Base-by-base conservation (phyloP, 2,113 vertebrate species). In the Lepus americanus region DNA sequence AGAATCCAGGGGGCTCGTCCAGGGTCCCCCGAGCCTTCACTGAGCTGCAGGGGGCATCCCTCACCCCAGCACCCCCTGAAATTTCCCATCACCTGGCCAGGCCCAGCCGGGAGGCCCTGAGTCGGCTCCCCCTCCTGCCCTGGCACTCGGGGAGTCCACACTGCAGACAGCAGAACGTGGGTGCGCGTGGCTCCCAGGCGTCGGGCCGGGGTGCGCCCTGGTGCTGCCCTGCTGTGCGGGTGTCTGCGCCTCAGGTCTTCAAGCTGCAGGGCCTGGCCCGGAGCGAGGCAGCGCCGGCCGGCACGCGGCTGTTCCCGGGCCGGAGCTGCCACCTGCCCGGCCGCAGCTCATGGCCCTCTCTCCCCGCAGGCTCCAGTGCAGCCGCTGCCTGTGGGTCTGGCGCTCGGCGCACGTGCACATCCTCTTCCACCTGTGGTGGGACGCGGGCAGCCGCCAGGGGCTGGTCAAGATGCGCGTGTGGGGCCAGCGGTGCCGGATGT, bases 311-410 rank as follows among this genome's bases (percentile, higher is more conserved):
- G 22, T 39, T 44, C 44, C 44, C 44, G 44, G 7, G 44, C 44
- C 6, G 44, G 44, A 44, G 44, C 39, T 39, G 39, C 39, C 5
- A 5, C 39, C 39, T 39, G 39, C 39, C 39, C 39, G 39, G 39
- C 44, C 44, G 44, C 44, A 7, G 44, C 44, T 44, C 44, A 44
- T 7, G 44, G 44, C 44, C 44, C 44, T 77, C 39, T 63, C 2
- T 44, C 33, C 31, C n/a, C 22, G 0, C 83, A 91, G 90, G 79
- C 87, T 95, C 31, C 90, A 96, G 90, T 94, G 94, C 8, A 61
- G 73, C 33, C 53, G 9, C 82, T 96, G 94, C 67, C 82, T 23
- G 3, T 85, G 92, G 92, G 67, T 73, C 63, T 97, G 95, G 95
- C 39, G 39, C 49, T 95, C 73, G 0, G 90, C 94, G 1, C 96